Conservation (phyloP, 2,113 vertebrate genomes). For the Synodontis membranacea region DNA sequence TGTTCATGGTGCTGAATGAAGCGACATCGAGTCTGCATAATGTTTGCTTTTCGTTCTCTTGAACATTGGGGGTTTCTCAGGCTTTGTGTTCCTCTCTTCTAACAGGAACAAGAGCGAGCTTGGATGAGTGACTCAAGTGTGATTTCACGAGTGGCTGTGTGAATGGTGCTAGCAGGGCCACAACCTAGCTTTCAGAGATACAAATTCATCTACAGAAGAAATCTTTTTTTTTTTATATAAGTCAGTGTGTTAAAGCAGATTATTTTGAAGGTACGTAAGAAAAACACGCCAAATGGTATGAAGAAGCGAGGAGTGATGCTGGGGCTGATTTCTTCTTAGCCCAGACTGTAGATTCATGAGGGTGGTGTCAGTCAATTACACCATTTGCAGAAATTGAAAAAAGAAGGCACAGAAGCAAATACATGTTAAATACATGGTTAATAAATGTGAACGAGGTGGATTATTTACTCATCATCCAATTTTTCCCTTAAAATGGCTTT, state of each 20-base stretch:
- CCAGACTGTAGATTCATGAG: not conserved
- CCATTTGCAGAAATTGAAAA: not conserved
- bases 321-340: not conserved
- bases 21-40: constrained; percentile 4
- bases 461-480: not conserved
- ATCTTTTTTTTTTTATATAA: too few species aligned
- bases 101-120: constrained; percentile 11
- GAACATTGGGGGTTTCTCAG: constrained; percentile 29
- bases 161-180: not conserved
- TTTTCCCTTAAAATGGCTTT: not conserved
- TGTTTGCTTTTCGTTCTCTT: constrained; percentile 20
- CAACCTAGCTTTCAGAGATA: not conserved
- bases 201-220: not conserved
- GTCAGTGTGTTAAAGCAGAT: not conserved
- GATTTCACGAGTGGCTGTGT: not conserved
- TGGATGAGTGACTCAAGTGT: not conserved
- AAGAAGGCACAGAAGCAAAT: not conserved
- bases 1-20: constrained; percentile 26
- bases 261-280: not conserved
- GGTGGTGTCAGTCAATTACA: too few species aligned
- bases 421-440: not conserved
- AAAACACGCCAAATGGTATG: not conserved
- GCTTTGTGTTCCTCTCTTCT: constrained; percentile 22
- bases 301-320: not conserved
- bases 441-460: not conserved